Percentiles rank a stretch among this genome's conserved stretches.
Conservation (phyloP, 2,797 vertebrate genomes). For the Crax fasciolata region DNA sequence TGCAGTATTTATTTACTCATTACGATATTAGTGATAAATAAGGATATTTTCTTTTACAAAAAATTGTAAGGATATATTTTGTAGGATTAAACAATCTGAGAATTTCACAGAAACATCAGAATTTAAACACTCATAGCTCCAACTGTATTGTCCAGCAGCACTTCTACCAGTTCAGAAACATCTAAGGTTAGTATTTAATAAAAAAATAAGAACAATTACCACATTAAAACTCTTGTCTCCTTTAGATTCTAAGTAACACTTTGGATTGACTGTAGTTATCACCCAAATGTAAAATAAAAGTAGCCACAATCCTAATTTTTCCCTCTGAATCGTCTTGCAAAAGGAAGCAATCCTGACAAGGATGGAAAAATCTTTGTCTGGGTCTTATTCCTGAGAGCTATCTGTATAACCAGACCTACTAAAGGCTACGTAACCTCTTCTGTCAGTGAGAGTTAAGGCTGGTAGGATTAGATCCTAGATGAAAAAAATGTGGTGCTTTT, state of each 20-base stretch:
- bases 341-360: slow-evolving; percentile 17
- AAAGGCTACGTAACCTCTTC: not conserved
- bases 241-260: slow-evolving; percentile 21
- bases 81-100: slow-evolving; percentile 78
- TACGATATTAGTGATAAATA: slow-evolving; percentile 79
- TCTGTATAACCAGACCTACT: not conserved
- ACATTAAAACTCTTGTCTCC: slow-evolving; percentile 22
- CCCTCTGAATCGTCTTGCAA: slow-evolving; percentile 12
- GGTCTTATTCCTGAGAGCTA: slow-evolving; percentile 2
- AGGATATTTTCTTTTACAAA: slow-evolving; percentile 79
- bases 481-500: not conserved
- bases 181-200: slow-evolving; percentile 62
- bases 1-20: slow-evolving; percentile 78
- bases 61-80: slow-evolving; percentile 74
- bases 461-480: slow-evolving; percentile 10
- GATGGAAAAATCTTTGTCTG: not conserved
- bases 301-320: slow-evolving; percentile 16
- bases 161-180: slow-evolving; percentile 49
- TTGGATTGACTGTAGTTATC: slow-evolving; percentile 25
- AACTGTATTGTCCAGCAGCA: slow-evolving; percentile 59
- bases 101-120: slow-evolving; percentile 84
- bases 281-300: slow-evolving; percentile 48
- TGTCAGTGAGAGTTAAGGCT: not conserved
- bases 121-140: slow-evolving; percentile 75
- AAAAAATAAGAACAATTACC: slow-evolving; percentile 47